Evolutionary conservation across 2,797 vertebrate genomes (phyloP).

Genomic region (Chrysocyon brachyurus): DNA sequence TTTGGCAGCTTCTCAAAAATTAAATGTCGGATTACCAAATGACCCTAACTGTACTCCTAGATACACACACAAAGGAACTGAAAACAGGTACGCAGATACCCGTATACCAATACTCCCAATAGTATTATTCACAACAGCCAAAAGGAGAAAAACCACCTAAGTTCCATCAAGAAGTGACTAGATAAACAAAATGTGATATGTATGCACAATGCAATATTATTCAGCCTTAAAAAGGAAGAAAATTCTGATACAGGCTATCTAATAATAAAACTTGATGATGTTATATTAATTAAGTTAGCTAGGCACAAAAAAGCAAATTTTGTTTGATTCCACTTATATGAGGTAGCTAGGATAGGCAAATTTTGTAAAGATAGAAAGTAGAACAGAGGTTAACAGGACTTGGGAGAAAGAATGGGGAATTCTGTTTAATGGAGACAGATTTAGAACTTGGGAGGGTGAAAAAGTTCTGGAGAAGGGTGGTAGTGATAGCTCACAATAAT

Average conservation of each 20-base stretch:
- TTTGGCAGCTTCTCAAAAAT: not conserved
- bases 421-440: not conserved
- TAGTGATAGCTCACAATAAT: not conserved
- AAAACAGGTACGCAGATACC: not conserved
- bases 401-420: not conserved
- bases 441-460: not conserved
- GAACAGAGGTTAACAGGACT: not conserved
- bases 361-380: not conserved
- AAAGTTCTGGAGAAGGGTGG: not conserved
- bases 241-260: not conserved
- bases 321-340: not conserved
- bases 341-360: not conserved
- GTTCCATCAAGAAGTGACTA: not conserved
- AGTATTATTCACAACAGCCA: not conserved
- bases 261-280: not conserved
- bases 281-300: not conserved
- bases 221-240: not conserved
- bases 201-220: not conserved
- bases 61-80: not conserved
- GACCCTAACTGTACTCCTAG: not conserved
- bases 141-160: not conserved
- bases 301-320: not conserved
- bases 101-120: not conserved
- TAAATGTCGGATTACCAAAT: not conserved
- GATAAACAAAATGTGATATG: not conserved